These are phyloP conservation scores for Brachionus sp. DNA, from an alignment of 1,140 invertebrate genomes.

Conservation along the genomic window DNA sequence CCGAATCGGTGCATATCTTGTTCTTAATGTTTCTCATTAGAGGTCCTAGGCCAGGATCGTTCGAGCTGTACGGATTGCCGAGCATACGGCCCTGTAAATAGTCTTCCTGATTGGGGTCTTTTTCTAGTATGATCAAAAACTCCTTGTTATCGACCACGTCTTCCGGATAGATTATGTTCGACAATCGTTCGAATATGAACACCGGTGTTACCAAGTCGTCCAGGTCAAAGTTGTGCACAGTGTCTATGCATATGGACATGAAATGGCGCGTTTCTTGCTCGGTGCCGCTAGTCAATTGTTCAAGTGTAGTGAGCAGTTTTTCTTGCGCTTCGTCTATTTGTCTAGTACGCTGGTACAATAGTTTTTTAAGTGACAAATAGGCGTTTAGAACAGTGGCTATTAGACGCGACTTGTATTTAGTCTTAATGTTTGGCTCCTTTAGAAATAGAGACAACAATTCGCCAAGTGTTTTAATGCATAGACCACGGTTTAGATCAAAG, in stretches of 20 bases:
- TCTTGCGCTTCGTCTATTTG: conserved; percentile 94
- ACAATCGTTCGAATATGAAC: conserved; percentile 88
- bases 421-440: conserved; percentile 68
- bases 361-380: conserved; percentile 79
- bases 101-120: conserved; percentile 96
- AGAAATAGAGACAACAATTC: conserved; percentile 76
- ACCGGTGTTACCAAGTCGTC: conserved; percentile 91
- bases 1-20: conserved; percentile 78
- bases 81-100: conserved; percentile 88
- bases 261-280: conserved; percentile 92
- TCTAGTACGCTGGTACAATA: conserved; percentile 88
- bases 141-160: conserved; percentile 65
- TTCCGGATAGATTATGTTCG: conserved; percentile 88
- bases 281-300: conserved; percentile 91
- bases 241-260: conserved; percentile 93
- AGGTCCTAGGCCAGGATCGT: conserved; percentile 86
- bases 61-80: conserved; percentile 91
- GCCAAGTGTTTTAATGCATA: conserved; percentile 77
- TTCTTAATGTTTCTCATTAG: conserved; percentile 97
- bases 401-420: conserved; percentile 81
- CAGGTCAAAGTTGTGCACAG: conserved; percentile 82
- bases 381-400: conserved; percentile 85
- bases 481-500: conserved; percentile 61
- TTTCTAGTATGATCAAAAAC: conserved; percentile 91
- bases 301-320: conserved; percentile 83